A percentile compares a stretch with the other conserved stretches of the same genome.
Evolutionary conservation across 2,797 vertebrate species (phyloP).

Genomic region (Rhinatrema bivittatum): DNA sequence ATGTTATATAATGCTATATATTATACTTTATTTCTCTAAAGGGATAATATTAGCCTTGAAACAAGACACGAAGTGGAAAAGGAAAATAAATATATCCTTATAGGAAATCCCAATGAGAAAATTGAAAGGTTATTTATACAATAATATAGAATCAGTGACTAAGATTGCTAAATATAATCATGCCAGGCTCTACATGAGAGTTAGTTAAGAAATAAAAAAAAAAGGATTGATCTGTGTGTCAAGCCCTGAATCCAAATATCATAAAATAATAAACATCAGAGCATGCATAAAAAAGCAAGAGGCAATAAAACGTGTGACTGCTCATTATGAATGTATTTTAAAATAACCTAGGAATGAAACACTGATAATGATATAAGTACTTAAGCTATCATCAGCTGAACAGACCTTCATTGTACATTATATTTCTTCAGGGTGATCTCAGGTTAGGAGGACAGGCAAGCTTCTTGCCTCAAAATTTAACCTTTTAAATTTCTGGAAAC

Average conservation of each 20-base stretch:
- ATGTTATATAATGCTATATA: too few relatives aligned
- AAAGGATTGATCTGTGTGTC: neutral
- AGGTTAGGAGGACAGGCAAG: constrained; percentile 13
- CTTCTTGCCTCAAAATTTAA: constrained; percentile 13
- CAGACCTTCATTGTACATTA: neutral
- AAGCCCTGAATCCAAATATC: constrained; percentile 16
- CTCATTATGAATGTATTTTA: constrained; percentile 11
- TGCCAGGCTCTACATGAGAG: too few relatives aligned
- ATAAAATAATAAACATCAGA: constrained; percentile 17
- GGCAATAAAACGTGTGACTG: neutral
- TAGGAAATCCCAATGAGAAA: too few relatives aligned
- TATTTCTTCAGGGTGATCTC: constrained; percentile 9
- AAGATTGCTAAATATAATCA: too few relatives aligned
- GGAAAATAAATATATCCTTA: too few relatives aligned
- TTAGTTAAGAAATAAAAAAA: constrained; percentile 3
- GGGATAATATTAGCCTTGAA: too few relatives aligned
- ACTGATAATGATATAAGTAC: constrained; percentile 8
- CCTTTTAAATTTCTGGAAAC: constrained; percentile 6
- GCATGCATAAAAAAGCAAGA: constrained; percentile 14
- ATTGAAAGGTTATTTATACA: too few relatives aligned
- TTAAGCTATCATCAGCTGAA: constrained; percentile 16
- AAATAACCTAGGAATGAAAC: constrained; percentile 13
- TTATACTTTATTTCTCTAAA: too few relatives aligned
- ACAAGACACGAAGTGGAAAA: too few relatives aligned
- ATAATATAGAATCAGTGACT: too few relatives aligned